A percentile compares a stretch with the other conserved stretches of the same genome.
Evolutionary conservation across 92 coral and sea anemone genomes (phyloP).

Genomic region (Zoanthus sociatus): DNA sequence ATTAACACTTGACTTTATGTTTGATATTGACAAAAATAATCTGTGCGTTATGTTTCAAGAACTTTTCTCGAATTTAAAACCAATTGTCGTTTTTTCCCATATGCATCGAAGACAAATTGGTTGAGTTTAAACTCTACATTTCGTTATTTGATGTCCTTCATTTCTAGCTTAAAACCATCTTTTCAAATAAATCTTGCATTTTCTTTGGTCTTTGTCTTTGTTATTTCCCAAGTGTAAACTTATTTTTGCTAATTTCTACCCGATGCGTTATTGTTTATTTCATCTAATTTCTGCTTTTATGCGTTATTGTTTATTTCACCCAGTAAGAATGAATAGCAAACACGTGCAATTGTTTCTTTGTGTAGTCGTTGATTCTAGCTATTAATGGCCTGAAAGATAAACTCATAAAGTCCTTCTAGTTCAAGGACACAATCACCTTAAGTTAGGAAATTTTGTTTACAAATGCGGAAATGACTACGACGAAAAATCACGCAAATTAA

Average conservation of each 20-base stretch:
- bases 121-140: not conserved
- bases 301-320: not conserved
- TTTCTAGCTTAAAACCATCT: not conserved
- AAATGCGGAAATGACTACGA: no score
- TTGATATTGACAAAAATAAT: not conserved
- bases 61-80: not conserved
- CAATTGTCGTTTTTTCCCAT: not conserved
- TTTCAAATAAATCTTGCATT: not conserved
- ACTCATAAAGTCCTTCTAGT: no score
- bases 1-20: not conserved
- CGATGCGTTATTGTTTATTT: not conserved
- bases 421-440: no score
- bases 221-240: not conserved
- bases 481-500: no score
- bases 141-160: not conserved
- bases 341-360: conserved; percentile 2
- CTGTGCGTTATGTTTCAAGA: not conserved
- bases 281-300: not conserved
- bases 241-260: not conserved
- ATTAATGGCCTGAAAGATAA: not conserved
- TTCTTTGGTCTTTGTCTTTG: not conserved
- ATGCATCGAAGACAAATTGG: not conserved
- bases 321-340: not conserved
- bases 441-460: no score
- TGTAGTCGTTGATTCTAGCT: not conserved